Base-by-base conservation (phyloP, 2,113 vertebrate species). In the Gambusia holbrooki region DNA sequence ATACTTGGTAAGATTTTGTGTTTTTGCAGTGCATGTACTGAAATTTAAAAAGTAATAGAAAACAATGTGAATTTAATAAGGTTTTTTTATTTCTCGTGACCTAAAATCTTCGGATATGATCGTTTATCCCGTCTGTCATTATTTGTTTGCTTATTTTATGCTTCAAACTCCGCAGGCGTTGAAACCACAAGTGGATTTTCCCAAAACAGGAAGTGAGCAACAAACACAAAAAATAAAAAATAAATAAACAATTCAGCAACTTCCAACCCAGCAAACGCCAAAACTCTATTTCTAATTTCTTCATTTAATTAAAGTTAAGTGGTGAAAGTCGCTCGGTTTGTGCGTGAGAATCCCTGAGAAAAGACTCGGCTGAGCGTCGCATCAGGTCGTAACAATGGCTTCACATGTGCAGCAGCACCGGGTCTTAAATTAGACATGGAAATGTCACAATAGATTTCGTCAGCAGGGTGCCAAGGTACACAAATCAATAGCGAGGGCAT, bases 391-490 rank as follows among this genome's bases (percentile, higher is more conserved):
- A 84, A 90, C 79, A 81, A 83, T 60, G 62, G 81, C 82, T 37
- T 79, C 67, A 69, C 19, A 61, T 73, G 82, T 33, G 84, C 78
- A 66, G 82, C 79, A 84, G 87, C 77, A 63, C 73, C 62, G 65
- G 30, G 73, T 87, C 84, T 73, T 83, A 73, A 82, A 92, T 93
- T 90, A 87, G 85, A 90, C 81, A 85, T 89, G 87, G 84, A 94
- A 94, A 94, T 90, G 90, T 89, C 92, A 93, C 84, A 88, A 95
- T 94, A 84, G 94, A 95, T 95, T 92, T 92, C 2, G 80, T 88
- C 91, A 73, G 88, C 66, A 84, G 92, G 91, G 88, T 86, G 90
- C 86, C 91, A 74, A 87, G 91, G 84, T 92, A 94, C 90, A 92
- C 90, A 81, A 92, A 94, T 95, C 93, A 89, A 94, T 94, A 91